These are phyloP conservation scores for Tipula vernalis DNA, from an alignment of 2,888 invertebrate genomes.

Conservation along the genomic window DNA sequence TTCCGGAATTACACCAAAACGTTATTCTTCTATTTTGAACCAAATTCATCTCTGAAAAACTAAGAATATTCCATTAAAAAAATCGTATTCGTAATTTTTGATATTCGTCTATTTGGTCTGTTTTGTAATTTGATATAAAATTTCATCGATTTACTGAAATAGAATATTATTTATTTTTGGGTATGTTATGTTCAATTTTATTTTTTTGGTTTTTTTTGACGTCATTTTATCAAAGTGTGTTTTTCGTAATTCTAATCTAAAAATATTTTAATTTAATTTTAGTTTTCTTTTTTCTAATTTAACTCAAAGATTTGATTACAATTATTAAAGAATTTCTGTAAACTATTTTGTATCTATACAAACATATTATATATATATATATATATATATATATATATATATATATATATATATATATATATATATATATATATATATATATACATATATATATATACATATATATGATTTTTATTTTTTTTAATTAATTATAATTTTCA, in stretches of 20 bases:
- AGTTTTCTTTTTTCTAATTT: background rate
- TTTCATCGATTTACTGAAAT: constrained; percentile 8
- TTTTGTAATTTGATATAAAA: constrained; percentile 8
- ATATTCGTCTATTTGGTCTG: background rate
- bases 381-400: background rate
- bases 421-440: no score
- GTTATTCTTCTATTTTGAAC: background rate
- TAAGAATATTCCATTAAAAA: background rate
- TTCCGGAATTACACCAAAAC: no score
- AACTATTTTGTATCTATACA: no score
- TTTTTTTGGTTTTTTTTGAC: background rate
- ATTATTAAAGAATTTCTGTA: background rate
- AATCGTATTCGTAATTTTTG: background rate
- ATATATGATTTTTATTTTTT: no score
- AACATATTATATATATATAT: background rate
- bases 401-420: no score
- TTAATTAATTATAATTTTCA: no score
- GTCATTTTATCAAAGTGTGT: background rate
- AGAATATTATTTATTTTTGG: constrained; percentile 8
- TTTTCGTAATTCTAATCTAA: background rate
- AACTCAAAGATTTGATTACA: background rate
- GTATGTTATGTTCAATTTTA: background rate
- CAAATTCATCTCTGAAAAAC: background rate
- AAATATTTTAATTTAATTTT: background rate
- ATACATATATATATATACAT: no score